Evolutionary conservation across 2,888 invertebrate genomes (phyloP), one percentile per base, ranked within the genome.

Genomic region (Phlogophora meticulosa): DNA sequence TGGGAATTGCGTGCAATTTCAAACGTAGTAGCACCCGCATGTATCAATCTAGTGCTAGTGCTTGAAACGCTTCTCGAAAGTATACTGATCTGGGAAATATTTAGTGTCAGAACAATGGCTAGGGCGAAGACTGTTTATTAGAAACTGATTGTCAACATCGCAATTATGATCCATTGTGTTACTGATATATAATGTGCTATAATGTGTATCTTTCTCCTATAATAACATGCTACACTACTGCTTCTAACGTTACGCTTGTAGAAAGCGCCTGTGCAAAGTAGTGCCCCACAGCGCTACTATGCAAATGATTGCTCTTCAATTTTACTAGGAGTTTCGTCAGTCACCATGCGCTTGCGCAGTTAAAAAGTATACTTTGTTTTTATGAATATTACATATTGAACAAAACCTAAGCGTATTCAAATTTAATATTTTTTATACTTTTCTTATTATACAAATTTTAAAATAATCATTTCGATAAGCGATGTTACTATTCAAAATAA

Each of bases 61-160:
- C 86, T 81, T 86, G 78, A 85, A 63, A 69, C 77, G 72, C 66
- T 83, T 84, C 87, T 89, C 83, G 93, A 92, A 91, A 93, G 91
- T 92, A 90, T 88, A 89, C 86, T 86, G 90, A 91, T 90, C 88
- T 90, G 88, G 83, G 90, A 91, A 90, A 84, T 83, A 83, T 82
- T 85, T 77, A 68, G 67, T 60, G 68, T 42, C 45, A 77, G 86
- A 92, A 94, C 94, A 94, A 94, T 93, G 85, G 88, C 61, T 72
- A 78, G 72, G 83, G 80, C 65, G 69, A 78, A 76, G 78, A 81
- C 69, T 68, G 78, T 72, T 83, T 80, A 85, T 82, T 82, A 82
- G 82, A 83, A 84, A 84, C 72, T 71, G 53, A 70, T 76, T 72
- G 72, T 55, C 66, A 67, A 72, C 67, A 48, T 56, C 49, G 62